These are phyloP conservation scores for Channallabes apus DNA, from an alignment of 2,797 vertebrate genomes.

Conservation along the genomic window DNA sequence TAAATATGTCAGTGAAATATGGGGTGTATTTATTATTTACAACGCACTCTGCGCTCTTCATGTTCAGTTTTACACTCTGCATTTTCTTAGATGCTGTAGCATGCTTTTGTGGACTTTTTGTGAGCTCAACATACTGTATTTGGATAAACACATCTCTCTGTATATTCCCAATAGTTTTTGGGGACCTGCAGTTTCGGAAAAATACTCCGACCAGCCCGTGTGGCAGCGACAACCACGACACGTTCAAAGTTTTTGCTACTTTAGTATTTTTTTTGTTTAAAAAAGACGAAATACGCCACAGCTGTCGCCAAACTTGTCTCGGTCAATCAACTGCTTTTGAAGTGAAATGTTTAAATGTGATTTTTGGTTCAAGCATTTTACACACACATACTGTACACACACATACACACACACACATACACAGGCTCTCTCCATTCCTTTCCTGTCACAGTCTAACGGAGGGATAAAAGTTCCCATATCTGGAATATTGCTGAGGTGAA, in stretches of 20 bases:
- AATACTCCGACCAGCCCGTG: too few species aligned
- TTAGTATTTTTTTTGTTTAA: not conserved
- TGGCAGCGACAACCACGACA: too few species aligned
- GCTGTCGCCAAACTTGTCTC: not conserved
- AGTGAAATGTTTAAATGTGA: not conserved
- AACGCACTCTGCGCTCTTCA: too few species aligned
- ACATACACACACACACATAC: not conserved
- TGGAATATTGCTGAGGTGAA: slow-evolving; percentile 16
- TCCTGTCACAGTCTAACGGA: slow-evolving; percentile 25
- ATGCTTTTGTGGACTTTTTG: too few species aligned
- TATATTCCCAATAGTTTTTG: too few species aligned
- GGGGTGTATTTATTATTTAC: too few species aligned
- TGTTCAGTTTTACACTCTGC: too few species aligned
- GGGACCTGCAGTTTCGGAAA: too few species aligned
- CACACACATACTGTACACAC: not conserved
- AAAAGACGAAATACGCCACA: not conserved
- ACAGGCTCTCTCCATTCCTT: not conserved
- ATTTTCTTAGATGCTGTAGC: too few species aligned
- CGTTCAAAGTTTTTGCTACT: too few species aligned
- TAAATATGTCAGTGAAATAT: not conserved
- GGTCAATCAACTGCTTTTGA: not conserved
- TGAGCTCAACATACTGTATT: too few species aligned
- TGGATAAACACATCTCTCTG: too few species aligned
- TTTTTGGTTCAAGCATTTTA: not conserved
- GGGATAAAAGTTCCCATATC: slow-evolving; percentile 12